phyloP scores from a whole-genome alignment of 2,888 invertebrate genomes.

The Archips xylosteana region DNA sequence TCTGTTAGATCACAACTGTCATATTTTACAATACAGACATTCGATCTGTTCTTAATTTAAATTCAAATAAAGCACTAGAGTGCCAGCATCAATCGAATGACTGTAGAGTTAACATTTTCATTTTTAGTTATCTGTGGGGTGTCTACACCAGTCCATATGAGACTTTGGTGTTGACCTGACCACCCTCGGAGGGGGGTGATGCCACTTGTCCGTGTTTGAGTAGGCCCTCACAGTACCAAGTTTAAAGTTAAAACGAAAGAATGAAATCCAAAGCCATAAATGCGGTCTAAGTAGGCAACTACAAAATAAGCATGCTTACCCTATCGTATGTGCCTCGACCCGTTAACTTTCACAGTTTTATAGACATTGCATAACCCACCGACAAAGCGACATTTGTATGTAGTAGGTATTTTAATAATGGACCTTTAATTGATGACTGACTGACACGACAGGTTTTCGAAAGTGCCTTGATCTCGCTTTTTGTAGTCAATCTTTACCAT shows the following conservation, averaged over 20 bases:
- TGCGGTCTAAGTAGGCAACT: neutral
- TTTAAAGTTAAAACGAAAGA: neutral
- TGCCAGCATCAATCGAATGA: too few relatives aligned
- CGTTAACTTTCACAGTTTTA: conserved; percentile 20
- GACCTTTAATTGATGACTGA: conserved; percentile 9
- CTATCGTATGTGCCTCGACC: neutral
- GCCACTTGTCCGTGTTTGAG: too few relatives aligned
- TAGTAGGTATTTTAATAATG: conserved; percentile 2
- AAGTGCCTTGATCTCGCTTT: neutral
- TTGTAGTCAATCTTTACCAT: neutral
- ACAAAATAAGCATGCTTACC: conserved; percentile 1
- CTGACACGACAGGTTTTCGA: conserved; percentile 14
- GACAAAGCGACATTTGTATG: neutral
- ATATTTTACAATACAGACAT: too few relatives aligned
- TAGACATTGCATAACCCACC: conserved; percentile 5
- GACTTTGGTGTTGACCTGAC: too few relatives aligned
- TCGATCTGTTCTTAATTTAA: too few relatives aligned
- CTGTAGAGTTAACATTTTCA: too few relatives aligned
- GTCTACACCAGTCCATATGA: too few relatives aligned
- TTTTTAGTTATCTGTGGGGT: too few relatives aligned
- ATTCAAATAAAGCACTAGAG: too few relatives aligned
- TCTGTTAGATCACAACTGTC: too few relatives aligned
- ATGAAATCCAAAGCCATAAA: neutral
- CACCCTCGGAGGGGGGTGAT: too few relatives aligned
- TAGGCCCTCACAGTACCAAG: too few relatives aligned